phyloP scores from a whole-genome alignment of 2,888 invertebrate genomes.

The Allacma fusca region DNA sequence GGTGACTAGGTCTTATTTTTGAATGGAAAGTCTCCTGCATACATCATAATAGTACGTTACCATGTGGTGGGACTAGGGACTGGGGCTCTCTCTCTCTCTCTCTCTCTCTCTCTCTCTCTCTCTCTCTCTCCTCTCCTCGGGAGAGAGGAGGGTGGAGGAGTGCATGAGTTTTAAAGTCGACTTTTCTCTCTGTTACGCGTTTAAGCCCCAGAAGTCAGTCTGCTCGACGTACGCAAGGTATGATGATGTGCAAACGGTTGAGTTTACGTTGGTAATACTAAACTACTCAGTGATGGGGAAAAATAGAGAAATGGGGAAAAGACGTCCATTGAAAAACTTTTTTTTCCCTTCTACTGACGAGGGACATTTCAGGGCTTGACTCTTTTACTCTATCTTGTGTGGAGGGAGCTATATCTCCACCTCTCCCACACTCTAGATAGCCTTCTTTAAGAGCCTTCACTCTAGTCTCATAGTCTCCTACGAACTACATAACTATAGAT shows the following conservation, averaged over 20 bases:
- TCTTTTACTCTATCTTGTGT: not conserved
- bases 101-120: no score
- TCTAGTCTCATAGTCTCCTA: no score
- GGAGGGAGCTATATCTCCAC: no score
- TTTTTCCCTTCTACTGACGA: conserved; percentile 24
- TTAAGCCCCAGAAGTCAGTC: not conserved
- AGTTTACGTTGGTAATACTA: conserved; percentile 31
- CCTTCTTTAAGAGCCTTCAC: no score
- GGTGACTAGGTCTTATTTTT: conserved; percentile 23
- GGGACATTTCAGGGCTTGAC: conserved; percentile 20
- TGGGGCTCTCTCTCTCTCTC: no score
- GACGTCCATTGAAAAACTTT: conserved; percentile 37
- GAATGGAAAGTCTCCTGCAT: conserved; percentile 17
- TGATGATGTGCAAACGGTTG: conserved; percentile 34
- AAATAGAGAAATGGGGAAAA: conserved; percentile 28
- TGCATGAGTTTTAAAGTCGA: no score
- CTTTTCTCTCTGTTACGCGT: no score
- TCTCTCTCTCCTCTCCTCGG: no score
- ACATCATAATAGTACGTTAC: conserved; percentile 25
- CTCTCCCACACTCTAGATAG: no score
- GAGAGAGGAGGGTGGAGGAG: no score
- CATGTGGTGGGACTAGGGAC: no score
- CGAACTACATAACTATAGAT: no score
- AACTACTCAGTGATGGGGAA: conserved; percentile 13
- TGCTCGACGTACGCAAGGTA: conserved; percentile 4